Evolutionary conservation across 2,797 vertebrate species (phyloP).

Genomic region (Sebastes goodei): DNA sequence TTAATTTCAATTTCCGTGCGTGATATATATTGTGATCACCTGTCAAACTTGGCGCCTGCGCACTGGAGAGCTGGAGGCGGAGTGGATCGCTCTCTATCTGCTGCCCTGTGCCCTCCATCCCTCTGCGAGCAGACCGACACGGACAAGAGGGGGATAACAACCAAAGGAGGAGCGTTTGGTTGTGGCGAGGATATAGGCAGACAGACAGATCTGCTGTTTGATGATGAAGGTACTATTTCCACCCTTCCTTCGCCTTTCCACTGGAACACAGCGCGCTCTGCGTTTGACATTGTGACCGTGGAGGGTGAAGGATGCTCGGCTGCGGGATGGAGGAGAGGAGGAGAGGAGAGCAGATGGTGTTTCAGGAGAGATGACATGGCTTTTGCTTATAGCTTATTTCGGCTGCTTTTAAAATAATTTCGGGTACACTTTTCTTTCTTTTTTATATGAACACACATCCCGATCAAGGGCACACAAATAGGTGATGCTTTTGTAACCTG

Average conservation of each 20-base stretch:
- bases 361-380: conserved; percentile 69
- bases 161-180: too few relatives aligned
- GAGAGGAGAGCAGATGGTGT: conserved; percentile 57
- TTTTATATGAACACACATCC: conserved; percentile 78
- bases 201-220: conserved; percentile 26
- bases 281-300: conserved; percentile 80
- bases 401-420: conserved; percentile 78
- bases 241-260: neutral
- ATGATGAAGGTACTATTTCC: conserved; percentile 68
- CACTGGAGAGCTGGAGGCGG: conserved; percentile 71
- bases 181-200: too few relatives aligned
- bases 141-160: conserved; percentile 1
- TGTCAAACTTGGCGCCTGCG: conserved; percentile 85
- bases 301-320: conserved; percentile 93
- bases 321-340: conserved; percentile 81
- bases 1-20: conserved; percentile 83
- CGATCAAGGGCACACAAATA: conserved; percentile 88
- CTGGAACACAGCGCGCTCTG: conserved; percentile 20
- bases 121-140: conserved; percentile 63
- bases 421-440: conserved; percentile 68
- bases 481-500: conserved; percentile 76
- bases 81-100: conserved; percentile 73
- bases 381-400: conserved; percentile 72
- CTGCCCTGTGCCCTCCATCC: conserved; percentile 83
- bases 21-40: conserved; percentile 83